A percentile compares a stretch with the other conserved stretches of the same genome.
phyloP scores from a whole-genome alignment of 2,113 vertebrate genomes.

The Spilogale gracilis region DNA sequence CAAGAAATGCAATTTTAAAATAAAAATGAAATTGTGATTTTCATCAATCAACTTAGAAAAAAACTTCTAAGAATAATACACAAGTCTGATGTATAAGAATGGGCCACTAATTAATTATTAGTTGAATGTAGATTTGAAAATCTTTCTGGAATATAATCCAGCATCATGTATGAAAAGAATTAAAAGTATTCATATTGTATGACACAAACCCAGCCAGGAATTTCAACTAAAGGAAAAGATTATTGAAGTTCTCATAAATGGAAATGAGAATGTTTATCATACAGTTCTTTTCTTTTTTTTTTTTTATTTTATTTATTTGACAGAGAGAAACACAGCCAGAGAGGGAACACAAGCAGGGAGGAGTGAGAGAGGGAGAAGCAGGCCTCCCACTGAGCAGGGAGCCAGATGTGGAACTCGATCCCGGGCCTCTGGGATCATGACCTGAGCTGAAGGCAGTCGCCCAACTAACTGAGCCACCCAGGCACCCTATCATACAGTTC shows the following conservation, averaged over 20 bases:
- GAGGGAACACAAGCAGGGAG: too few relatives aligned
- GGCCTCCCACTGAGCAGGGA: too few relatives aligned
- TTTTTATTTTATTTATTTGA: too few relatives aligned
- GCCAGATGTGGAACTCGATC: too few relatives aligned
- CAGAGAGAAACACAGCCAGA: too few relatives aligned
- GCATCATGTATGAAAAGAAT: not conserved
- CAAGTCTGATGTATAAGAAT: not conserved
- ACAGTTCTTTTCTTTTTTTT: too few relatives aligned
- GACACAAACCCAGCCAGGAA: not conserved
- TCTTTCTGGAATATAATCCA: not conserved
- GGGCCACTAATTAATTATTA: not conserved
- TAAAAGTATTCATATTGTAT: not conserved
- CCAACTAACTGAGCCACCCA: too few relatives aligned
- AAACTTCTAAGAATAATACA: not conserved
- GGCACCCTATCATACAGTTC: not conserved
- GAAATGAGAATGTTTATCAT: not conserved
- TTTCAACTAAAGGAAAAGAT: not conserved
- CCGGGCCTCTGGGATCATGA: too few relatives aligned
- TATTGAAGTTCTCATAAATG: not conserved
- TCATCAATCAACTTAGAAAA: not conserved
- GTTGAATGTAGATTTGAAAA: not conserved
- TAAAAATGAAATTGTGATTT: not conserved
- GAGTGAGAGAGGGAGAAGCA: too few relatives aligned
- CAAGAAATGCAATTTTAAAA: slow-evolving; percentile 27
- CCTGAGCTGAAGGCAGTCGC: too few relatives aligned